These are phyloP conservation scores for Acrobasis suavella DNA, from an alignment of 2,888 invertebrate genomes.

Conservation along the genomic window DNA sequence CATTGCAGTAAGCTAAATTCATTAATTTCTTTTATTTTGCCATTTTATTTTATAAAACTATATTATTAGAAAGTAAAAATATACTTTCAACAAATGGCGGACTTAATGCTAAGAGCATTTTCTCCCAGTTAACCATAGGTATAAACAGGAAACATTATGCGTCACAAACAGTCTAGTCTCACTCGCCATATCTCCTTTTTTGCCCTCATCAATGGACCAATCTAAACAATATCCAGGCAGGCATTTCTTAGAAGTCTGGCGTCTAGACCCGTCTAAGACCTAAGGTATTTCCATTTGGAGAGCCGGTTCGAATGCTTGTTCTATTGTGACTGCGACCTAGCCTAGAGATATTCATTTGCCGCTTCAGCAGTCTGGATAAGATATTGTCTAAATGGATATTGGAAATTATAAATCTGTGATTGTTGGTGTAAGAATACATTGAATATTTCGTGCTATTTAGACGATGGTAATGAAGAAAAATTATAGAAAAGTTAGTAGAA, in stretches of 20 bases:
- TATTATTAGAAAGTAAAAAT: no score
- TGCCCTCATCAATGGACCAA: neutral
- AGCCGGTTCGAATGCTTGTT: constrained; percentile 6
- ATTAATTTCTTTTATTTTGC: no score
- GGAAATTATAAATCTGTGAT: neutral
- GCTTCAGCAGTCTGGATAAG: neutral
- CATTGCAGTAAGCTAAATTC: no score
- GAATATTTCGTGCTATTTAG: no score
- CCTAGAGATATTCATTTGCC: neutral
- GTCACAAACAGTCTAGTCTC: neutral
- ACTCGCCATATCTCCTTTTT: neutral
- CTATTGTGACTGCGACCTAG: constrained; percentile 12
- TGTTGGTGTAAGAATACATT: neutral
- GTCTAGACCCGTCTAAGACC: constrained; percentile 16
- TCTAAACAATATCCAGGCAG: constrained; percentile 16
- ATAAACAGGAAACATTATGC: no score
- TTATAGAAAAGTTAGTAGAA: no score
- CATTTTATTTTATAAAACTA: no score
- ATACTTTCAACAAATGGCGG: no score
- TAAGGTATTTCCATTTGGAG: constrained; percentile 14
- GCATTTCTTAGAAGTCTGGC: constrained; percentile 18
- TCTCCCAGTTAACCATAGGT: no score
- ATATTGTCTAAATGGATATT: neutral
- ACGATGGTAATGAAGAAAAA: neutral
- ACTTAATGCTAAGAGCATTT: no score